phyloP scores from a whole-genome alignment of 2,888 invertebrate genomes.

The Drosophila ezoana region DNA sequence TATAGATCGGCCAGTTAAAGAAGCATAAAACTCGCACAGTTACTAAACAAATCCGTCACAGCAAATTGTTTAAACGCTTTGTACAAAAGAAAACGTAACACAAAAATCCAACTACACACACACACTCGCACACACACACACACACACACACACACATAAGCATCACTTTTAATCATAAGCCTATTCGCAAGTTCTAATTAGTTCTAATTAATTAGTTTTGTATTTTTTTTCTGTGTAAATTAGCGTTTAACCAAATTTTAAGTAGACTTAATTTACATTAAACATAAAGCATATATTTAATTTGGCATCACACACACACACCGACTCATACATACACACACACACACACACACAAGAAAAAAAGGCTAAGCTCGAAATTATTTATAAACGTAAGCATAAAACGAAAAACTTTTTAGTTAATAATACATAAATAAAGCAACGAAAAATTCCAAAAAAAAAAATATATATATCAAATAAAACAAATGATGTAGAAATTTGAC shows the following conservation, averaged over 20 bases:
- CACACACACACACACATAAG: slow-evolving; percentile 36
- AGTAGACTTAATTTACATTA: slow-evolving; percentile 66
- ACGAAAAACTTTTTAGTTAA: slow-evolving; percentile 69
- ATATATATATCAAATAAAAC: neutral
- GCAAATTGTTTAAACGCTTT: slow-evolving; percentile 45
- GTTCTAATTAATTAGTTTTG: slow-evolving; percentile 67
- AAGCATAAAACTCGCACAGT: slow-evolving; percentile 45
- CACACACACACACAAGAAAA: slow-evolving; percentile 54
- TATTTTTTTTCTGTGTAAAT: slow-evolving; percentile 71
- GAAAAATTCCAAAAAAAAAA: slow-evolving; percentile 59
- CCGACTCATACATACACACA: slow-evolving; percentile 20
- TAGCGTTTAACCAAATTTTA: slow-evolving; percentile 77
- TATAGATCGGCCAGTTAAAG: slow-evolving; percentile 11
- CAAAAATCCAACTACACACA: slow-evolving; percentile 25
- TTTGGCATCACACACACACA: slow-evolving; percentile 49
- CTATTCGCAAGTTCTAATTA: slow-evolving; percentile 59
- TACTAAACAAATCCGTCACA: slow-evolving; percentile 68
- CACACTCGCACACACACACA: slow-evolving; percentile 21
- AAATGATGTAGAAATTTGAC: slow-evolving; percentile 44
- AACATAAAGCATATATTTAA: slow-evolving; percentile 52
- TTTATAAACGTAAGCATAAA: slow-evolving; percentile 67
- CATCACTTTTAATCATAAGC: slow-evolving; percentile 63
- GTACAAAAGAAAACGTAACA: slow-evolving; percentile 45
- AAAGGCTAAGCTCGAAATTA: slow-evolving; percentile 78
- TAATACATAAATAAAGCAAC: slow-evolving; percentile 67